Conservation (phyloP, 37 sponge, comb jelly and placozoan genomes). For the Diacarnus erythraeanus region DNA sequence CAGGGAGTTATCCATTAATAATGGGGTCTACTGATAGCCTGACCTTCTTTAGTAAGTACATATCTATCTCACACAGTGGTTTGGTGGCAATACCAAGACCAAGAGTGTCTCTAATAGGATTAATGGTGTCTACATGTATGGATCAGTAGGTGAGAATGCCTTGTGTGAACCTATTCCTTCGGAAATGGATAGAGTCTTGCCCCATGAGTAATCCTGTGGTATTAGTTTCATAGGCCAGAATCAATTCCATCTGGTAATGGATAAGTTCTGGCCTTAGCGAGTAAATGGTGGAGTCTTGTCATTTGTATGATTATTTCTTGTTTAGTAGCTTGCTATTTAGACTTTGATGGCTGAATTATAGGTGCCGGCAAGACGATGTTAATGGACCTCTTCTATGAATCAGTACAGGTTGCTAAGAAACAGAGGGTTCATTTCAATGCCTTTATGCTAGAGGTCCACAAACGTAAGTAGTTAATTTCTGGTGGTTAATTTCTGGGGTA, state of each 20-base stretch:
- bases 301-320: not conserved
- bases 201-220: too few species aligned
- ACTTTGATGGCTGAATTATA: not conserved
- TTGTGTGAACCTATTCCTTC: not conserved
- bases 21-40: not conserved
- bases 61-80: constrained; percentile 30
- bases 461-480: too few species aligned
- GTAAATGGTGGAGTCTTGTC: too few species aligned
- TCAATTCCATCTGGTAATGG: too few species aligned
- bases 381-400: constrained; percentile 94
- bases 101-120: constrained; percentile 3
- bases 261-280: too few species aligned
- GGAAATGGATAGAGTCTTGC: not conserved
- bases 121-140: constrained; percentile 88
- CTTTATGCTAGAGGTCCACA: constrained; percentile 94
- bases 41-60: not conserved
- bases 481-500: too few species aligned
- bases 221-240: too few species aligned
- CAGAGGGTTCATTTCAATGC: constrained; percentile 83
- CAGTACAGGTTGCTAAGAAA: constrained; percentile 46
- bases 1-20: not conserved
- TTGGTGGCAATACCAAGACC: not conserved
- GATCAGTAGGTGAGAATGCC: constrained; percentile 85
- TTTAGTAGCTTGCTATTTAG: not conserved
- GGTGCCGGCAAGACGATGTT: constrained; percentile 98